A percentile compares a stretch with the other conserved stretches of the same genome.
Evolutionary conservation across 2,797 vertebrate species (phyloP).

Genomic region (Poeciliopsis infans): DNA sequence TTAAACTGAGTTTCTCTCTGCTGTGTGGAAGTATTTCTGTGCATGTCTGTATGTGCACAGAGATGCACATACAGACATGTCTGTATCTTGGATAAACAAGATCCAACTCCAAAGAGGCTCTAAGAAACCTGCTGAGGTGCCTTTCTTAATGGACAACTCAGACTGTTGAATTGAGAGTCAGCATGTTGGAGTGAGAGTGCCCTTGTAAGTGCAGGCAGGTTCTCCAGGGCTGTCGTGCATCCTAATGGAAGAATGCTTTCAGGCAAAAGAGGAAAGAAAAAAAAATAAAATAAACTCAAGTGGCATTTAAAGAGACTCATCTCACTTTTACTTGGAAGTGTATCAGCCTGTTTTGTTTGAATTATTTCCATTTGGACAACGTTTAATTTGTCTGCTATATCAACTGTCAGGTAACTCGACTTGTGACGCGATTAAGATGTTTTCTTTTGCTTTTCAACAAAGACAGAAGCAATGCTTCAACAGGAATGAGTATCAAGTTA

Average conservation of each 20-base stretch:
- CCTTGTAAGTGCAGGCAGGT: constrained; percentile 26
- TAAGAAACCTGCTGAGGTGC: constrained; percentile 25
- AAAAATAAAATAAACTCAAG: constrained; percentile 7
- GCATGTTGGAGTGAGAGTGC: constrained; percentile 44
- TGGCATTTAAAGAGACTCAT: not conserved
- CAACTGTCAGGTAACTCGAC: not conserved
- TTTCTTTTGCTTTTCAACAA: not conserved
- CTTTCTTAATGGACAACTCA: constrained; percentile 55
- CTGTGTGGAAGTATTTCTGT: constrained; percentile 17
- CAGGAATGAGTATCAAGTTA: not conserved
- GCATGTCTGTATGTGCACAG: constrained; percentile 9
- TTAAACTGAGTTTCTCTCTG: constrained; percentile 44
- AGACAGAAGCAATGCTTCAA: not conserved
- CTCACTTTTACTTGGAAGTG: not conserved
- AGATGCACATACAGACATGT: no score
- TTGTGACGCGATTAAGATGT: not conserved
- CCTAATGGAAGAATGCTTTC: constrained; percentile 29
- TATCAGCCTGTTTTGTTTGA: not conserved
- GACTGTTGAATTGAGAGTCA: constrained; percentile 54
- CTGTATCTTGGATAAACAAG: constrained; percentile 13
- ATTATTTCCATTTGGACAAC: not conserved
- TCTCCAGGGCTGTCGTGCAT: constrained; percentile 30
- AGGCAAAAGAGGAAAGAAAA: constrained; percentile 21
- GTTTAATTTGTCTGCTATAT: not conserved
- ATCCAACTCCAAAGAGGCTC: constrained; percentile 41